Base-by-base conservation (phyloP, 2,888 invertebrate genomes). In the Tenodera sinensis region DNA sequence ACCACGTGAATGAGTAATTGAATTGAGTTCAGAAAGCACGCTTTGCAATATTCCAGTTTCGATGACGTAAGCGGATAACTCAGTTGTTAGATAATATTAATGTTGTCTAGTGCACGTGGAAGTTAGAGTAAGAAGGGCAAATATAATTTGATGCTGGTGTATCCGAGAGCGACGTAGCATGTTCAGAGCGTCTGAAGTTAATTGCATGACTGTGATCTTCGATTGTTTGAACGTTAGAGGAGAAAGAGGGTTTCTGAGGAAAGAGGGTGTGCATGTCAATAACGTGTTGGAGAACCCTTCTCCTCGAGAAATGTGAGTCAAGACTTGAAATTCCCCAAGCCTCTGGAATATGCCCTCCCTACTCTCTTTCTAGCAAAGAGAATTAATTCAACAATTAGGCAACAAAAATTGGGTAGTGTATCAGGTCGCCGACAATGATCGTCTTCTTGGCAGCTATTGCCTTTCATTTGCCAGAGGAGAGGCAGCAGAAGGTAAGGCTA, bases 371-470 rank as follows among this genome's bases (percentile, higher is more conserved):
- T 28, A 28, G 83, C 91, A n/a, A 14, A 87, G 87, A 91, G 92
- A 93, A 93, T 93, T 93, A 93, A 93, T 93, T 93, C 93, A 92
- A 93, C 93, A 93, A 93, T 93, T 93, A 93, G 92, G 92, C 93
- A 93, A 93, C 93, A 93, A 93, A 93, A 93, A 93, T 93, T 92
- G 90, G 89, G 88, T 88, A 88, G 81, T 84, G 84, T 84, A 88
- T 87, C 88, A 88, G 88, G 25, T 82, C 71, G 88, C 27, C 83
- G 42, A 28, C 28, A 42, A 88, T 81, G 81, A 82, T 28, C 30
- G 88, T 88, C 89, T 83, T 89, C 90, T 89, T 90, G 90, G 90
- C 90, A 90, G 90, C 90, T 90, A 90, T 93, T 93, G 93, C 93
- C 93, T 93, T 93, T 93, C 93, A 93, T 93, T 93, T 93, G 93